Evolutionary conservation across 2,797 vertebrate genomes (phyloP).

Genomic region (Malurus splendens): DNA sequence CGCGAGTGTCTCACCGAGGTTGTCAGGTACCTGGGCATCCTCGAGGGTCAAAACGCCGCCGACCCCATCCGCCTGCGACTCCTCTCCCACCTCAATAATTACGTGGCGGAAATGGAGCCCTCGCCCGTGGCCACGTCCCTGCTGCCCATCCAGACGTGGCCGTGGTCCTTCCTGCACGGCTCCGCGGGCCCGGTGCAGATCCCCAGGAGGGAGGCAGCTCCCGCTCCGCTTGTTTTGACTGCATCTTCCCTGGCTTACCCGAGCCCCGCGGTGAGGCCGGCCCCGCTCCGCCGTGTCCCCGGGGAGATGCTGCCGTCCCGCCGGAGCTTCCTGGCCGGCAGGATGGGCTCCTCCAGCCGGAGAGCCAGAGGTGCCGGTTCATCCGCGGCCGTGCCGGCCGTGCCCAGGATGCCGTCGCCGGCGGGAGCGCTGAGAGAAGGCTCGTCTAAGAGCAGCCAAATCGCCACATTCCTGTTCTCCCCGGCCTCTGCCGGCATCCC

Average conservation of each 20-base stretch:
- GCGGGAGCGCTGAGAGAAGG: background rate
- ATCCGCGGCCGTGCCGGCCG: conserved; percentile 34
- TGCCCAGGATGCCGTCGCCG: conserved; percentile 63
- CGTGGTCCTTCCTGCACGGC: conserved; percentile 81
- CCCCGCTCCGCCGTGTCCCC: conserved; percentile 68
- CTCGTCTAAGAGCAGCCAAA: conserved; percentile 68
- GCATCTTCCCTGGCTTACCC: conserved; percentile 78
- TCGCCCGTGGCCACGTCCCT: conserved; percentile 68
- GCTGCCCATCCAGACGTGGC: conserved; percentile 81
- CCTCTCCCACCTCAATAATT: conserved; percentile 90
- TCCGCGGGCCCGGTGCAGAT: conserved; percentile 28
- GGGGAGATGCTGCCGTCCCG: conserved; percentile 63
- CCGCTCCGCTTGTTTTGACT: conserved; percentile 56
- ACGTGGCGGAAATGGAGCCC: conserved; percentile 88
- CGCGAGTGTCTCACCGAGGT: conserved; percentile 92
- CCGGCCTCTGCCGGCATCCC: background rate
- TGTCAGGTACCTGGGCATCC: conserved; percentile 85
- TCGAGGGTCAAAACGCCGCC: conserved; percentile 81
- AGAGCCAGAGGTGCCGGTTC: conserved; percentile 67
- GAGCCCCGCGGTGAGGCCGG: conserved; percentile 67
- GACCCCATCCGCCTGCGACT: conserved; percentile 88
- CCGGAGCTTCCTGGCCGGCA: conserved; percentile 48
- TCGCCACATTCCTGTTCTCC: conserved; percentile 47
- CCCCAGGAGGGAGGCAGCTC: conserved; percentile 72
- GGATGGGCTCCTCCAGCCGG: conserved; percentile 50